These are phyloP conservation scores for Acanthurus tractus DNA, from an alignment of 2,797 vertebrate species.

Conservation along the genomic window DNA sequence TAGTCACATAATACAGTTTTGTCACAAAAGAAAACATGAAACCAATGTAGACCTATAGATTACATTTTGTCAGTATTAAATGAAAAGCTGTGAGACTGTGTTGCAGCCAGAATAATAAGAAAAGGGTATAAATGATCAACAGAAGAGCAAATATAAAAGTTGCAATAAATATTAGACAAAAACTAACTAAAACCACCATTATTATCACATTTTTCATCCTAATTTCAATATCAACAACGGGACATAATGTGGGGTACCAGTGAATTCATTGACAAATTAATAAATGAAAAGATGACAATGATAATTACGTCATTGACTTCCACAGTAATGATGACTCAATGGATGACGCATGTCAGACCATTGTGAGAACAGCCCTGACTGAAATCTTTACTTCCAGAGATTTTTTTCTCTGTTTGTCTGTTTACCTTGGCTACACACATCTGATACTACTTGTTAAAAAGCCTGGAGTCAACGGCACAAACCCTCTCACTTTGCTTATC, in stretches of 20 bases:
- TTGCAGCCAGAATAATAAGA: too few relatives aligned
- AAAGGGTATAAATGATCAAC: background rate
- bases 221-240: too few relatives aligned
- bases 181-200: background rate
- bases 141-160: background rate
- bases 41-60: too few relatives aligned
- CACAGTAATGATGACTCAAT: too few relatives aligned
- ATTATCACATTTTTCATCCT: background rate
- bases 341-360: too few relatives aligned
- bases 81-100: too few relatives aligned
- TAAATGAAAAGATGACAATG: background rate
- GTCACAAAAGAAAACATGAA: too few relatives aligned
- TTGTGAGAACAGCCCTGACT: too few relatives aligned
- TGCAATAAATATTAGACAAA: background rate
- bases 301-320: background rate
- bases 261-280: background rate
- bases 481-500: conserved; percentile 1
- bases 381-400: background rate
- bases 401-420: background rate
- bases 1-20: too few relatives aligned
- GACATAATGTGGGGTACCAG: background rate
- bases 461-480: conserved; percentile 6
- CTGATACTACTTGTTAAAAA: background rate
- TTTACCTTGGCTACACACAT: background rate
- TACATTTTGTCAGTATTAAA: too few relatives aligned